Base-by-base conservation (phyloP, 2,113 vertebrate genomes). In the Melanocharis versteri region DNA sequence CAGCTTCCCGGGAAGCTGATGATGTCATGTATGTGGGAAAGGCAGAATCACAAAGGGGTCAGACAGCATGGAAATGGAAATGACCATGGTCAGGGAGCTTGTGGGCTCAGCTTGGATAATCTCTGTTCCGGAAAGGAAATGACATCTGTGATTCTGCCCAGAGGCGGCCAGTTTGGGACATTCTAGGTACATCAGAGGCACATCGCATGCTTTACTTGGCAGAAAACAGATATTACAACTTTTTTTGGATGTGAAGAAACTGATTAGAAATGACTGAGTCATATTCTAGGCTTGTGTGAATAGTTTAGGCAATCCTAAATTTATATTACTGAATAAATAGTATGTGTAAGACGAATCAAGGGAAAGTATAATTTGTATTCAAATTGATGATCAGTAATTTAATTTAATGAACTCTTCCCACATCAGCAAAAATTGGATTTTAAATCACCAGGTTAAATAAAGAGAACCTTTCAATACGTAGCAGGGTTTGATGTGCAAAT, bases 1-100 rank as follows among this genome's bases (percentile, higher is more conserved):
- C 47, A 89, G 72, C 51, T 89, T 83, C 57, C 44, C 65, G 94
- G 87, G 64, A 89, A 89, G 53, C 53, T 64, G 53, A 20, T 90
- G 70, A 79, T 72, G 53, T 85, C 78, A 91, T 2, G 1, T n/a
- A 15, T 5, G 17, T 68, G 71, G 48, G 87, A 95, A 94, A 80
- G 24, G 33, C 48, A 79, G 56, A 95, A 64, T 64, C 48, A 82
- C 61, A 79, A 87, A 71, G 20, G 17, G 31, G 21, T 53, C 69
- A 94, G 69, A 48, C 48, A 85, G 92, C 81, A 75, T 0, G 2
- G 48, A 94, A 89, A 75, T 89, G 64, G 84, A 87, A 94, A 76
- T 72, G 15, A 68, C 50, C 62, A 27, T 0, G 0, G 60, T 14
- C 30, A 68, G 23, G 14, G 39, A 57, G 15, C 20, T 79, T 0